A percentile compares a stretch with the other conserved stretches of the same genome.
phyloP scores from a whole-genome alignment of 2,888 invertebrate genomes.

The Cordilura impudica region DNA sequence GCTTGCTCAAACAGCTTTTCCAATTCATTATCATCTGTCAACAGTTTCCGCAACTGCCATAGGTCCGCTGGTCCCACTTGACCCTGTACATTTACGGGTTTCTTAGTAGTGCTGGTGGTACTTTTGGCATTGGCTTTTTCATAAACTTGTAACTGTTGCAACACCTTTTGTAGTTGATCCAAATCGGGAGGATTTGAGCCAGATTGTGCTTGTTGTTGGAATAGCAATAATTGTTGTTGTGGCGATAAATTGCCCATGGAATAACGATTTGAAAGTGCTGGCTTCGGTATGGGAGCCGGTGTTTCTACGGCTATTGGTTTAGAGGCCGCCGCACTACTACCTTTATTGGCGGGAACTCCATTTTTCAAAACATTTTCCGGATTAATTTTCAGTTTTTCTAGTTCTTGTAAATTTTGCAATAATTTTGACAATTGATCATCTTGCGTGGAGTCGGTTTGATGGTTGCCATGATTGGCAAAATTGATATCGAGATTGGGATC shows the following conservation, averaged over 20 bases:
- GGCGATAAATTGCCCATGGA: conserved; percentile 40
- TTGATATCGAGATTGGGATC: conserved; percentile 73
- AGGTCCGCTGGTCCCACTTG: conserved; percentile 76
- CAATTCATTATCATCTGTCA: conserved; percentile 77
- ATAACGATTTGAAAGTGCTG: conserved; percentile 68
- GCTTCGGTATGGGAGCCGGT: conserved; percentile 34
- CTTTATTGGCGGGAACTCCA: conserved; percentile 26
- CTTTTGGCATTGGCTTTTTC: conserved; percentile 66
- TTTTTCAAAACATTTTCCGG: conserved; percentile 70
- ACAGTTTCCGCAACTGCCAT: conserved; percentile 78
- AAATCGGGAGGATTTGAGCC: conserved; percentile 60
- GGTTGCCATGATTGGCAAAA: conserved; percentile 69
- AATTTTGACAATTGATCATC: conserved; percentile 78
- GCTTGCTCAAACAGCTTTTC: conserved; percentile 74
- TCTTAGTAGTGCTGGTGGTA: conserved; percentile 30
- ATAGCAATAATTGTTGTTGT: conserved; percentile 49
- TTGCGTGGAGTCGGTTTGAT: conserved; percentile 64
- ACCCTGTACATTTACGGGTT: not conserved
- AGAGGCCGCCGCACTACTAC: conserved; percentile 20
- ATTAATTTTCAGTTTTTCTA: conserved; percentile 72
- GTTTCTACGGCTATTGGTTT: conserved; percentile 25
- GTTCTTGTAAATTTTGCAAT: conserved; percentile 77
- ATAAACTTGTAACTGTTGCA: conserved; percentile 69
- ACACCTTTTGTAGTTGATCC: conserved; percentile 68
- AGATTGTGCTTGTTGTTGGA: conserved; percentile 51